Evolutionary conservation across 2,797 vertebrate species (phyloP).

Genomic region (Apogon hyalosoma): DNA sequence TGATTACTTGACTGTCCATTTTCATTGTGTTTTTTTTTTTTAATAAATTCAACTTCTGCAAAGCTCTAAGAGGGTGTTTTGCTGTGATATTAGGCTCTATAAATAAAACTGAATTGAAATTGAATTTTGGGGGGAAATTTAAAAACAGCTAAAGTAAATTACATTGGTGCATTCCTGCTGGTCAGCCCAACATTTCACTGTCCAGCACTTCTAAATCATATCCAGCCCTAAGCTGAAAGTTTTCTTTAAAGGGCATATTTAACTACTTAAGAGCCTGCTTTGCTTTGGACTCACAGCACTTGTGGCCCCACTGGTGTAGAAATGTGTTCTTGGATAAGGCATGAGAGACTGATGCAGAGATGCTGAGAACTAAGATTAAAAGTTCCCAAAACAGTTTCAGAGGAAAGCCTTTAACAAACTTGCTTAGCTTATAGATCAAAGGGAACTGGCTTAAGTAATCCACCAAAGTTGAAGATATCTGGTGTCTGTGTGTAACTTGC

Average conservation of each 20-base stretch:
- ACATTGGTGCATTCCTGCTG: not conserved
- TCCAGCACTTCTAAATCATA: conserved; percentile 23
- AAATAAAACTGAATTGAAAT: too few species aligned
- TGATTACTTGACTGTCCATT: too few species aligned
- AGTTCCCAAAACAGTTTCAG: conserved; percentile 58
- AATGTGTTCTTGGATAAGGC: conserved; percentile 49
- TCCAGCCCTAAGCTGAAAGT: conserved; percentile 39
- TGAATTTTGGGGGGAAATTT: too few species aligned
- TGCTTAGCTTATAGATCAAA: conserved; percentile 56
- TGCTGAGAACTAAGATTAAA: conserved; percentile 53
- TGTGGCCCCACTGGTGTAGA: conserved; percentile 38
- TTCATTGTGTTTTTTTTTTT: too few species aligned
- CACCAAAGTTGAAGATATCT: conserved; percentile 13
- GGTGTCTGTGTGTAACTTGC: conserved; percentile 34
- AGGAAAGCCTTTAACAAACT: conserved; percentile 56
- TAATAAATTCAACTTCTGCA: too few species aligned
- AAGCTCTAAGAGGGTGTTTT: too few species aligned
- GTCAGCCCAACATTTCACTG: conserved; percentile 6
- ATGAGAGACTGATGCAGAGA: conserved; percentile 44
- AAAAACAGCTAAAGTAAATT: too few species aligned
- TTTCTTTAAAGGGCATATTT: conserved; percentile 67
- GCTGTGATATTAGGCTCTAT: too few species aligned
- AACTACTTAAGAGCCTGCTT: conserved; percentile 42
- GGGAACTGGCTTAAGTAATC: conserved; percentile 22
- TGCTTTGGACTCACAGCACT: conserved; percentile 28